Evolutionary conservation across 2,113 vertebrate species (phyloP), one percentile per base, ranked within the genome.

Genomic region (Sylvilagus bachmani): DNA sequence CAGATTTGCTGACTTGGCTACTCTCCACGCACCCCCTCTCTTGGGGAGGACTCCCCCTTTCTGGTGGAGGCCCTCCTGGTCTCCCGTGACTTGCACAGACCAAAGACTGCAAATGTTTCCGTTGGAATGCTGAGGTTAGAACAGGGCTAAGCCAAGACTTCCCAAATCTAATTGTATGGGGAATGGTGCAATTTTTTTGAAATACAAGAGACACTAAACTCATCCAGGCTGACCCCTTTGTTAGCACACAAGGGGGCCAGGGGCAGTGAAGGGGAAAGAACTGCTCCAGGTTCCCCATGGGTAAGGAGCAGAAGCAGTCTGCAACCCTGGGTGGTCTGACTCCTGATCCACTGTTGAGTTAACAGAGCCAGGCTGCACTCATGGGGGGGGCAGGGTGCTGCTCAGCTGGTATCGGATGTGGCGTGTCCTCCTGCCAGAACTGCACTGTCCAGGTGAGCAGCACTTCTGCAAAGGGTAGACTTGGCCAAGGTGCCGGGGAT

Each of bases 391-490:
- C 27, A 21, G 64, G 53, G 6, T 69, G 38, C 4, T 17, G 29
- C 33, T 71, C 67, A 25, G 17, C 66, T 13, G 9, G 21, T 13
- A 51, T 36, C 53, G 29, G 49, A 6, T 14, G 62, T 71, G 55
- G 64, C 5, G 0, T 16, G 38, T 36, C 12, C 64, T 22, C 12
- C 7, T 21, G 27, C 31, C 49, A 44, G 36, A 14, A 13, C 55
- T 4, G 4, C 19, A 5, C 1, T 1, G 36, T 55, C 17, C 58
- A 0, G n/a, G 38, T 0, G 6, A 86, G 27, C 5, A 8, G 12
- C 49, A 33, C 1, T 10, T 25, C 44, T 58, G 13, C 36, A n/a
- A 78, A 49, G 53, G 17, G 10, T 12, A 0, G 27, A 27, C 33
- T n/a, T 12, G 2, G 71, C 69, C n/a, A 10, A 38, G 33, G 31